Percentiles rank a stretch among this genome's conserved stretches.
Evolutionary conservation across 2,888 invertebrate species (phyloP).

Genomic region (Volucella zonaria): DNA sequence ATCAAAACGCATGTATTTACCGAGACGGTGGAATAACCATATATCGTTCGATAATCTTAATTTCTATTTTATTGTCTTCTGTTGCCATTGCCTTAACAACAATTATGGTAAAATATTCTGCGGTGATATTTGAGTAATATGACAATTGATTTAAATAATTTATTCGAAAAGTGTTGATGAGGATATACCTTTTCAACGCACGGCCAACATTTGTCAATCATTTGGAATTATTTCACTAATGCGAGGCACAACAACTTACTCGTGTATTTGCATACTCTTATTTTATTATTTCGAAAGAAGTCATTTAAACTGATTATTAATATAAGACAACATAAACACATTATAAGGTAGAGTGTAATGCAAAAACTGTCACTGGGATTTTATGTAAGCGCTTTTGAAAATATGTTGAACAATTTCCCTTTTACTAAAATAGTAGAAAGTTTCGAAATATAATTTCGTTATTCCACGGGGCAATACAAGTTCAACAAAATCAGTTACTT

Average conservation of each 20-base stretch:
- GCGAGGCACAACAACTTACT: neutral
- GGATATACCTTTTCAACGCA: neutral
- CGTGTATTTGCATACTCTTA: neutral
- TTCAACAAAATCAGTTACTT: no score
- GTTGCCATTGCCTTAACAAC: slow-evolving; percentile 10
- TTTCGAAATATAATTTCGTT: no score
- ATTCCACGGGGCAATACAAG: no score
- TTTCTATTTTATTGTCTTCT: slow-evolving; percentile 47
- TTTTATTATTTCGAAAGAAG: slow-evolving; percentile 17
- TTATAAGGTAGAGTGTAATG: no score
- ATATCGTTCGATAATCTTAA: slow-evolving; percentile 52
- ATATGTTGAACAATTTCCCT: no score
- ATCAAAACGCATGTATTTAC: slow-evolving; percentile 43
- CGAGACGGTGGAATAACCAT: slow-evolving; percentile 12
- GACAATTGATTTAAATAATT: slow-evolving; percentile 61
- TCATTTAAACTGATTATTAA: neutral
- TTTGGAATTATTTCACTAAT: slow-evolving; percentile 41
- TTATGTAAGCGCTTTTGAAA: no score
- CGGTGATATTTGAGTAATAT: slow-evolving; percentile 47
- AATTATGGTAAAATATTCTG: slow-evolving; percentile 18
- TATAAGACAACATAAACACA: no score
- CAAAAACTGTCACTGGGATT: no score
- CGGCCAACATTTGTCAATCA: slow-evolving; percentile 8
- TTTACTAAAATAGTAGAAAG: no score
- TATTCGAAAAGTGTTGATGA: slow-evolving; percentile 44